Evolutionary conservation across 2,797 vertebrate genomes (phyloP).

Genomic region (Aphelocoma californica): DNA sequence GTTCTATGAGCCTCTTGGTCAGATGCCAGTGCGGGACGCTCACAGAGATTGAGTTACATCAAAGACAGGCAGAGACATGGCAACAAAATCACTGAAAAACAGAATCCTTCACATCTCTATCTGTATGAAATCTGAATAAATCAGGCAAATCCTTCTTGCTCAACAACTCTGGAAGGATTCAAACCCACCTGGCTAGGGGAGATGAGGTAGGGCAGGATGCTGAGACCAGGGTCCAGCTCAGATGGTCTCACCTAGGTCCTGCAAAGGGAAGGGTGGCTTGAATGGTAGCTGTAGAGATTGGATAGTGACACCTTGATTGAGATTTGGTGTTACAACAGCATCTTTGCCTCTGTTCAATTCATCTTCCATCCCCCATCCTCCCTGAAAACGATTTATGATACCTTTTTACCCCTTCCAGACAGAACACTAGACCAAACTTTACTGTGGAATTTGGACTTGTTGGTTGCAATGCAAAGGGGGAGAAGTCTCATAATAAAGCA

Average conservation of each 20-base stretch:
- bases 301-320: neutral
- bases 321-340: neutral
- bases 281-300: neutral
- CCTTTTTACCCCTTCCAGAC: neutral
- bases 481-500: neutral
- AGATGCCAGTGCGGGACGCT: neutral
- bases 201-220: neutral
- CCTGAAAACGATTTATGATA: neutral
- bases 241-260: neutral
- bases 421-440: neutral
- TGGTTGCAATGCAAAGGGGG: neutral
- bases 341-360: neutral
- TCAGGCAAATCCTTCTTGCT: neutral
- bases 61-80: neutral
- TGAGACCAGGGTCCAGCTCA: neutral
- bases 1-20: neutral
- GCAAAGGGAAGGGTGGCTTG: neutral
- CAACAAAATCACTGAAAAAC: neutral
- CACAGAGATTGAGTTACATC: conserved; percentile 4
- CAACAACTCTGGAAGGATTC: neutral
- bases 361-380: neutral
- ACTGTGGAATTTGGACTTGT: neutral
- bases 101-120: neutral
- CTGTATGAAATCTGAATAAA: neutral
- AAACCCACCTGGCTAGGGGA: neutral